Evolutionary conservation across 2,888 invertebrate genomes (phyloP), one percentile per base, ranked within the genome.

Genomic region (Drosophila neotestacea): DNA sequence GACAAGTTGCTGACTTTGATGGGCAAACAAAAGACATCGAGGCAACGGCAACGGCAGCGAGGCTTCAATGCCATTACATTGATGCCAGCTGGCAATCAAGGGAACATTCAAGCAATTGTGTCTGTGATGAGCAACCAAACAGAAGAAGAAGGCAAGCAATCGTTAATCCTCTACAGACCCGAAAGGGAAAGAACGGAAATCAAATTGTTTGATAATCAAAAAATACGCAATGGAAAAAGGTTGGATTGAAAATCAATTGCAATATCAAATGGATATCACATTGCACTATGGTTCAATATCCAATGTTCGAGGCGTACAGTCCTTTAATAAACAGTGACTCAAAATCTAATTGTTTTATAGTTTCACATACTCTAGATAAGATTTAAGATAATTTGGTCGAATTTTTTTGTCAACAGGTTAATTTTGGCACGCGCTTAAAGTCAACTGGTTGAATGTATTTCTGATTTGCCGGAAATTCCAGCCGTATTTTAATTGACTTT

Each of bases 1-100:
- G 83, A 80, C 87, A 80, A 79, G 70, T 76, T 66, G 59, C 76
- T 66, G 80, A 66, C 77, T 75, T 72, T 69, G 72, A 81, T 78
- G 76, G 71, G 36, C 66, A 69, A 73, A 79, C 68, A 79, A 67
- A 81, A 64, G 70, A 56, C 59, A 70, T 39, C 30, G 6, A 44
- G 52, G 65, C 55, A 50, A 13, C 27, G 46, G n/a, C 51, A 38
- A 28, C 9, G 41, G 68, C 71, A 73, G 32, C 41, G 52, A 51
- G 32, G 10, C 48, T 52, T 32, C 54, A 52, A 63, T 59, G 54
- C 55, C 46, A 60, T 59, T 65, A 61, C 38, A 47, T 46, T 61
- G 54, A 48, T 55, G 60, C 52, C 60, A 58, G 67, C 60, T 67
- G 77, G 72, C 86, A 74, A 85, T 83, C 84, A 85, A 83, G 65